Percentiles rank a stretch among this genome's conserved stretches.
These are phyloP conservation scores for Sebastes trivittatus DNA, from an alignment of 2,797 vertebrate species.

Conservation along the genomic window DNA sequence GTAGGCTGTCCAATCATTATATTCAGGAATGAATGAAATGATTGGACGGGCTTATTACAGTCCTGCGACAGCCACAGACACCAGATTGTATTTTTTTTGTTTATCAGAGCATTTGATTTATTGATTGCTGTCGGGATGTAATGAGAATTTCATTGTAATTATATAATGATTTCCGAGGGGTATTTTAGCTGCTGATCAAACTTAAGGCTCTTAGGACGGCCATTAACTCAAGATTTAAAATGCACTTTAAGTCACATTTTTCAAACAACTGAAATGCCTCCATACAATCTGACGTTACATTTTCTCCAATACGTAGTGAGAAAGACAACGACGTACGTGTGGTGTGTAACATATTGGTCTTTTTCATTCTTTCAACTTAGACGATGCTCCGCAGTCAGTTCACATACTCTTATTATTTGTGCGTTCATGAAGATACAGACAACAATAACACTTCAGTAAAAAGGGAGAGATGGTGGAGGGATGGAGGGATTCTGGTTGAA, in stretches of 20 bases:
- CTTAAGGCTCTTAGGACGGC: not conserved
- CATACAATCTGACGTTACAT: not conserved
- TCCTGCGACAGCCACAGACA: no score
- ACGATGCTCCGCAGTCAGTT: not conserved
- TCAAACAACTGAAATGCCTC: not conserved
- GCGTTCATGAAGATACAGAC: slow-evolving; percentile 35
- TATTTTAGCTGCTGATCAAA: not conserved
- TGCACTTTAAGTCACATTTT: not conserved
- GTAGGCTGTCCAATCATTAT: no score
- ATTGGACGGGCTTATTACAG: no score
- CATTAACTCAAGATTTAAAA: not conserved
- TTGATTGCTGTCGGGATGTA: no score
- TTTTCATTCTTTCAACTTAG: slow-evolving; percentile 6
- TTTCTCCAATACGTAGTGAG: not conserved
- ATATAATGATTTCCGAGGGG: not conserved
- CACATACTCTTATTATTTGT: slow-evolving; percentile 38
- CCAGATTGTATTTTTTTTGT: no score
- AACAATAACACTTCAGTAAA: slow-evolving; percentile 21
- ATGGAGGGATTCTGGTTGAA: not conserved
- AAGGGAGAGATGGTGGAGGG: not conserved
- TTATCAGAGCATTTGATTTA: no score
- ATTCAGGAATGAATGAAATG: no score
- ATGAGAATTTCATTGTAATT: not conserved
- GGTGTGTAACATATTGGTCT: not conserved
- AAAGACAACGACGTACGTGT: not conserved